Percentiles rank a stretch among this genome's conserved stretches.
These are phyloP conservation scores for Nymphalis c-album DNA, from an alignment of 2,888 invertebrate species.

Conservation along the genomic window DNA sequence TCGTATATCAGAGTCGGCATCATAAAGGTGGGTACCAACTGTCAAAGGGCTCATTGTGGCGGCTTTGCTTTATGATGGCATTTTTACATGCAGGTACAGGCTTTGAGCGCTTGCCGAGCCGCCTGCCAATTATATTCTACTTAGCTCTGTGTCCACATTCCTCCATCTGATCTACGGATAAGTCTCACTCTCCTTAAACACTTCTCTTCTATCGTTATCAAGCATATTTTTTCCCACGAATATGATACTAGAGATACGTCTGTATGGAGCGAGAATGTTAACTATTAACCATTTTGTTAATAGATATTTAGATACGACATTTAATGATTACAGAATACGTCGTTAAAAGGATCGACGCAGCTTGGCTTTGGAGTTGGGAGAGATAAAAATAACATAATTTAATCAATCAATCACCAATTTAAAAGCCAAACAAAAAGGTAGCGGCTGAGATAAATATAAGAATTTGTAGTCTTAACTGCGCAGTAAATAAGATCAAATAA, in stretches of 20 bases:
- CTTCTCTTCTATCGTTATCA: conserved; percentile 10
- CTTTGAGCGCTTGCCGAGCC: conserved; percentile 73
- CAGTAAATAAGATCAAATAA: conserved; percentile 31
- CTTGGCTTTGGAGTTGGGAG: background rate
- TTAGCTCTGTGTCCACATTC: conserved; percentile 60
- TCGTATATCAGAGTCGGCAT: conserved; percentile 77
- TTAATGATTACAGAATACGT: conserved; percentile 16
- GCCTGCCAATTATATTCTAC: conserved; percentile 80
- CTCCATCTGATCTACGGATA: conserved; percentile 34
- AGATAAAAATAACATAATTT: background rate
- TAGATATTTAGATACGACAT: conserved; percentile 19
- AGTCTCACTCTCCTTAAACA: conserved; percentile 30
- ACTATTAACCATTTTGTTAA: conserved; percentile 10
- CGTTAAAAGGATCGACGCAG: conserved; percentile 3
- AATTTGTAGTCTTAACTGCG: background rate
- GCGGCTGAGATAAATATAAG: background rate
- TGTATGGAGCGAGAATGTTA: background rate
- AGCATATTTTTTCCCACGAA: conserved; percentile 1
- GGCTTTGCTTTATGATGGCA: conserved; percentile 77
- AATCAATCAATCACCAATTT: background rate
- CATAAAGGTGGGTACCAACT: conserved; percentile 77
- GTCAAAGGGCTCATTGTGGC: conserved; percentile 79
- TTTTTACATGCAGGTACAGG: conserved; percentile 79
- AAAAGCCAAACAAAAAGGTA: conserved; percentile 1
- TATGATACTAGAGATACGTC: background rate